phyloP scores from a whole-genome alignment of 30 jellyfish, hydroid and myxozoan species.

The Aurelia coerulea region DNA sequence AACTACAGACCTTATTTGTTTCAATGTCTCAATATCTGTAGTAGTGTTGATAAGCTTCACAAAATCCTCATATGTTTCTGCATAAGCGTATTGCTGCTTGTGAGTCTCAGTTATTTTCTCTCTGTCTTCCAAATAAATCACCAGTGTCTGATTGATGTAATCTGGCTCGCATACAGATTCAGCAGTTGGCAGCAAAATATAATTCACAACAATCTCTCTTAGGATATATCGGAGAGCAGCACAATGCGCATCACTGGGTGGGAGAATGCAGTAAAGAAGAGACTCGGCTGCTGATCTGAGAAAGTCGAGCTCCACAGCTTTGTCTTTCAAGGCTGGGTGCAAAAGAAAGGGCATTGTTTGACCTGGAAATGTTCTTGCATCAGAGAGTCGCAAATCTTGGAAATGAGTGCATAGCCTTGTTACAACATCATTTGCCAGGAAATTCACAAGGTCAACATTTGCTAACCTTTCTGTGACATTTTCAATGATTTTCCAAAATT shows the following conservation, averaged over 20 bases:
- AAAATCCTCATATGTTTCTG: conserved; percentile 98
- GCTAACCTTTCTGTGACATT: conserved; percentile 78
- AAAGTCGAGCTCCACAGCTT: conserved; percentile 70
- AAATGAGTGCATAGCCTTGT: conserved; percentile 79
- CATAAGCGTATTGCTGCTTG: conserved; percentile 96
- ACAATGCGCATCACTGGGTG: conserved; percentile 90
- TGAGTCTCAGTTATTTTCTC: conserved; percentile 90
- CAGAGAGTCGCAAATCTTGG: conserved; percentile 93
- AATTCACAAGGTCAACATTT: conserved; percentile 89
- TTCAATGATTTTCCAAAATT: conserved; percentile 90
- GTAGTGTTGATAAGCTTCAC: conserved; percentile 89
- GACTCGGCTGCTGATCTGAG: conserved; percentile 90
- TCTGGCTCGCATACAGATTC: conserved; percentile 99
- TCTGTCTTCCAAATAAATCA: conserved; percentile 88
- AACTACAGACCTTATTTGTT: conserved; percentile 85
- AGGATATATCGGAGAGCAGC: conserved; percentile 80
- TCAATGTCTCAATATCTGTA: conserved; percentile 83
- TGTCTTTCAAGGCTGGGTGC: conserved; percentile 94
- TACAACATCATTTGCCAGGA: conserved; percentile 88
- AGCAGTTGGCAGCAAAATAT: conserved; percentile 89
- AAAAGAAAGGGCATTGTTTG: conserved; percentile 91
- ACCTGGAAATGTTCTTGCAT: conserved; percentile 89
- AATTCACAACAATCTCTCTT: conserved; percentile 91
- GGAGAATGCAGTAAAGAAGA: conserved; percentile 84
- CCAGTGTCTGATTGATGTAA: conserved; percentile 91